phyloP scores from a whole-genome alignment of 2,113 vertebrate species.

The Kryptolebias marmoratus region DNA sequence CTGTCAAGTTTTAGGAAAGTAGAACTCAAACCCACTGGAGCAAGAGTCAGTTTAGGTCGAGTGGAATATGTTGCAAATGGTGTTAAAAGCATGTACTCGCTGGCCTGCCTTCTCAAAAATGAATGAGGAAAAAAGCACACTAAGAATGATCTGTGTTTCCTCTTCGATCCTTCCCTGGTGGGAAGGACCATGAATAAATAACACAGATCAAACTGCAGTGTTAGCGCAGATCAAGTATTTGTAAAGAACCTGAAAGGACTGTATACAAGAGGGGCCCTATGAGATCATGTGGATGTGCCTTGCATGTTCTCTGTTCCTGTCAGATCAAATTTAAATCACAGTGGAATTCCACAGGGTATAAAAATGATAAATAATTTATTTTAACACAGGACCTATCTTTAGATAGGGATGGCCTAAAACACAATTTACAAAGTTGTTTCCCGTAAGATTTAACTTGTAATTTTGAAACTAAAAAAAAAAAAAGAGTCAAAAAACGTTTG shows the following conservation, averaged over 20 bases:
- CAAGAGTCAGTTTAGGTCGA: constrained; percentile 77
- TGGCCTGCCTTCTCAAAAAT: constrained; percentile 75
- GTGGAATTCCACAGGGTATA: constrained; percentile 54
- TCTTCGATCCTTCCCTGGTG: constrained; percentile 74
- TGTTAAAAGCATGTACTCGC: constrained; percentile 84
- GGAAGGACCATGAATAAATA: constrained; percentile 76
- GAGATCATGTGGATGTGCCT: constrained; percentile 70
- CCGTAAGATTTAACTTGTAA: background rate
- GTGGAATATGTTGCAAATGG: constrained; percentile 78
- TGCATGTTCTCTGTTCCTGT: constrained; percentile 56
- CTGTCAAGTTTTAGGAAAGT: constrained; percentile 72
- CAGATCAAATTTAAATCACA: constrained; percentile 63
- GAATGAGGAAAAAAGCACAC: constrained; percentile 58
- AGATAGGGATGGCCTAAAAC: constrained; percentile 30
- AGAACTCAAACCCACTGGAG: constrained; percentile 65
- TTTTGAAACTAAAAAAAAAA: background rate
- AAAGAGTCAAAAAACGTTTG: background rate
- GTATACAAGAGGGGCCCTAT: constrained; percentile 64
- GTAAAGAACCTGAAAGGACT: constrained; percentile 82
- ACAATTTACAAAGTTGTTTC: constrained; percentile 12
- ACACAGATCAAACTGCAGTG: constrained; percentile 81
- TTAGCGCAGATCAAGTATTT: constrained; percentile 83
- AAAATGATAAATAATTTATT: constrained; percentile 69
- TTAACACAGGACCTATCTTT: constrained; percentile 57
- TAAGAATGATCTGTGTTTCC: constrained; percentile 76